phyloP scores from a whole-genome alignment of 2,888 invertebrate genomes.

The Sinelater perroti region DNA sequence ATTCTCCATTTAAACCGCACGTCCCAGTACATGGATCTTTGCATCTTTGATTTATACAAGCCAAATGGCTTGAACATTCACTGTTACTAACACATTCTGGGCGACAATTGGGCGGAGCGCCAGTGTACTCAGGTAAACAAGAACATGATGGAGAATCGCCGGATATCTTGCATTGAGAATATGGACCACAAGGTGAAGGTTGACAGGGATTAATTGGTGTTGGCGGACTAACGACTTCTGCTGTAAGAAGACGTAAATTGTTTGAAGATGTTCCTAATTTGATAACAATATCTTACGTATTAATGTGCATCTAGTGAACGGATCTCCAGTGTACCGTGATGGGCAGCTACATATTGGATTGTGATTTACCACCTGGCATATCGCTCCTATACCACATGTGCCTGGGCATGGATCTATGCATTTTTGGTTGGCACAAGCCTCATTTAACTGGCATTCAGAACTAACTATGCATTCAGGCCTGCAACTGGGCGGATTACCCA shows the following conservation, averaged over 20 bases:
- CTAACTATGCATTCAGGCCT: slow-evolving; percentile 63
- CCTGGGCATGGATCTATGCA: slow-evolving; percentile 67
- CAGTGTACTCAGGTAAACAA: slow-evolving; percentile 69
- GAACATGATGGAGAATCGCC: slow-evolving; percentile 68
- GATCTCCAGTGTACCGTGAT: slow-evolving; percentile 81
- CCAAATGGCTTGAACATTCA: slow-evolving; percentile 74
- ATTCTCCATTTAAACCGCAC: slow-evolving; percentile 78
- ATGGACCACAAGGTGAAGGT: slow-evolving; percentile 78
- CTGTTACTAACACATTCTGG: slow-evolving; percentile 78
- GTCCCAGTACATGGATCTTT: slow-evolving; percentile 77
- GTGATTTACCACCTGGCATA: slow-evolving; percentile 79
- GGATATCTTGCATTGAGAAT: slow-evolving; percentile 65
- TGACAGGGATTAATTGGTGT: slow-evolving; percentile 67
- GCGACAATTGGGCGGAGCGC: slow-evolving; percentile 75
- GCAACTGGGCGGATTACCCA: slow-evolving; percentile 66
- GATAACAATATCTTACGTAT: slow-evolving; percentile 35
- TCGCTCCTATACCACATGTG: slow-evolving; percentile 67
- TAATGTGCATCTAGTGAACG: slow-evolving; percentile 73
- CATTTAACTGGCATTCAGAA: slow-evolving; percentile 62
- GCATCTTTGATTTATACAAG: slow-evolving; percentile 79
- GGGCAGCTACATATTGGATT: slow-evolving; percentile 88
- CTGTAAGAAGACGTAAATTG: slow-evolving; percentile 33
- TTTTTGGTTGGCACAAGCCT: slow-evolving; percentile 63
- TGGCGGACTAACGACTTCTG: slow-evolving; percentile 41
- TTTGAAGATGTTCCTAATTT: too few relatives aligned